Percentiles rank a stretch among this genome's conserved stretches.
phyloP scores from a whole-genome alignment of 1,140 invertebrate genomes.

The Cydia amplana region DNA sequence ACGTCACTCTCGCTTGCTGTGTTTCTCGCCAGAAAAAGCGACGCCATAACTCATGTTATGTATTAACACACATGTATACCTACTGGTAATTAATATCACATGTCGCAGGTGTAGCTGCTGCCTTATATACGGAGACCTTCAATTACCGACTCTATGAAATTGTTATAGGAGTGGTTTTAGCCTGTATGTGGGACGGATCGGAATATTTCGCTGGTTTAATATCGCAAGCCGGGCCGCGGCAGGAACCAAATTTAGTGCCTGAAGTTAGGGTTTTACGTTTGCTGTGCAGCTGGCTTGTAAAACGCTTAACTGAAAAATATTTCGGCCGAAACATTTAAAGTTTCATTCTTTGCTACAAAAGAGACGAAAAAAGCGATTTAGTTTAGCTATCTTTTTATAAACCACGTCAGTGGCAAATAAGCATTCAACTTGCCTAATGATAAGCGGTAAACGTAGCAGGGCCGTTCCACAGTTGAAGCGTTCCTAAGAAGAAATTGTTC shows the following conservation, averaged over 20 bases:
- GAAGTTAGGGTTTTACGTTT: background rate
- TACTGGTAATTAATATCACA: slow-evolving; percentile 2
- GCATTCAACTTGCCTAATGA: too few relatives aligned
- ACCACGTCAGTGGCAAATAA: too few relatives aligned
- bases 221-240: background rate
- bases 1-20: background rate
- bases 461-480: too few relatives aligned
- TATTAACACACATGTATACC: background rate
- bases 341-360: too few relatives aligned
- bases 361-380: too few relatives aligned
- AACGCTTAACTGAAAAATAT: background rate
- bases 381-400: too few relatives aligned
- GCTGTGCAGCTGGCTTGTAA: background rate
- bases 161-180: background rate
- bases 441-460: too few relatives aligned
- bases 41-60: background rate
- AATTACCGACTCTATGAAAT: background rate
- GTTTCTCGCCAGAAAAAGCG: slow-evolving; percentile 8
- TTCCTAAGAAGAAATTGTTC: too few relatives aligned
- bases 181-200: background rate
- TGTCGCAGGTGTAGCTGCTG: slow-evolving; percentile 13
- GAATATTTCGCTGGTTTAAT: slow-evolving; percentile 23
- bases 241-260: slow-evolving; percentile 5
- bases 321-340: background rate
- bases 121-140: background rate